Base-by-base conservation (phyloP, 2,797 vertebrate species). In the Delichon dasypus region DNA sequence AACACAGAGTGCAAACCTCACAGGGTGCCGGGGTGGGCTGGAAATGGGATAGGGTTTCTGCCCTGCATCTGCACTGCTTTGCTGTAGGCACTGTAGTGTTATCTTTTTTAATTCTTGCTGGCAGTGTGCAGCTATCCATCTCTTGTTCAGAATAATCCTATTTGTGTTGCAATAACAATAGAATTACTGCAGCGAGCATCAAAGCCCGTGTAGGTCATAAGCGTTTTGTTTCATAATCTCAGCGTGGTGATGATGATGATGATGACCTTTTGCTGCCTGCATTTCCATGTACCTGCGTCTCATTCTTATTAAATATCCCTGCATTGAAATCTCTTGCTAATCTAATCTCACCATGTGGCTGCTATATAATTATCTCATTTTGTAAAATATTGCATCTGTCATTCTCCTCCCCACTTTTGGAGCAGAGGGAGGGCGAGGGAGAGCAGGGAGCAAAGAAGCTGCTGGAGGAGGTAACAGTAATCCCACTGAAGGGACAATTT, bases 321-420 rank as follows among this genome's bases (percentile, higher is more conserved):
- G 91, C 92, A 78, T 73, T 86, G 91, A 96, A 97, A 97, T 97
- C 94, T 97, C 94, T 95, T 87, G 92, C 95, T 97, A 97, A 97
- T 97, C 97, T 96, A 95, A 97, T 97, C 96, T 97, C 95, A 92
- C 92, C 92, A 94, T 95, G 94, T 96, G 95, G 97, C 96, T 97
- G 89, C 97, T 71, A 4, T 96, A 84, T 97, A 97, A 98, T 98
- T 97, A 97, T 97, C 96, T 98, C 96, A 96, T 97, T 98, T 97
- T 90, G 88, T 95, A 97, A 97, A 97, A 97, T 97, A 96, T 90
- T 96, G 95, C 95, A 94, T 97, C 96, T 98, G 96, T 97, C 97
- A 96, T 83, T 94, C 82, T 87, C 81, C 54, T 47, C 36, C 20
- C 13, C 6, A 44, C 44, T 88, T 82, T 55, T 70, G 62, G 74